A percentile compares a stretch with the other conserved stretches of the same genome.
Evolutionary conservation across 2,113 vertebrate species (phyloP).

Genomic region (Carassius gibelio): DNA sequence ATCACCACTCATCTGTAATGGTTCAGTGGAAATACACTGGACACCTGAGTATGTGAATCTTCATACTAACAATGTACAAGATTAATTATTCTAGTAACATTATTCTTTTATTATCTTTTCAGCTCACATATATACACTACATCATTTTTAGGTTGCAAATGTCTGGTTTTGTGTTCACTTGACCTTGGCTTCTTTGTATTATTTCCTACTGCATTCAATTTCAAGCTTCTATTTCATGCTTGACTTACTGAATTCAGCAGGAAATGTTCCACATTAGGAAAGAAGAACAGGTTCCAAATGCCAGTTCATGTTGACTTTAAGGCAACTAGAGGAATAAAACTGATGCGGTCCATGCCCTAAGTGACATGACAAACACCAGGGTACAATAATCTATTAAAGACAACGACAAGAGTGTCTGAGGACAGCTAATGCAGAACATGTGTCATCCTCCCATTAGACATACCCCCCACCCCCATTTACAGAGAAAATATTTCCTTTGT

Average conservation of each 20-base stretch:
- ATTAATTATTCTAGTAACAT: background rate
- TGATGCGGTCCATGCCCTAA: background rate
- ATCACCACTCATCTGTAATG: slow-evolving; percentile 26
- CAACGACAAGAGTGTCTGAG: slow-evolving; percentile 2
- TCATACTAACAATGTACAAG: background rate
- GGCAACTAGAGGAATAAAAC: background rate
- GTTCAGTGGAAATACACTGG: slow-evolving; percentile 14
- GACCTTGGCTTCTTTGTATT: background rate
- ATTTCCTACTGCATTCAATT: background rate
- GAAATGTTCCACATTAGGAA: background rate
- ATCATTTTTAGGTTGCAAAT: background rate
- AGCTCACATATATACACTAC: background rate
- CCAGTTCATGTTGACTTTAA: background rate
- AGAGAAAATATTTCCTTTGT: slow-evolving; percentile 54
- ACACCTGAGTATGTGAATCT: background rate
- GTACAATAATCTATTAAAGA: background rate
- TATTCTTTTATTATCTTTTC: background rate
- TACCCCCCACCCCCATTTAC: slow-evolving; percentile 52
- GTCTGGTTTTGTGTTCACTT: background rate
- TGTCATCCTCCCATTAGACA: slow-evolving; percentile 57
- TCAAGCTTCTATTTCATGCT: background rate
- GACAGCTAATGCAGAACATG: slow-evolving; percentile 21
- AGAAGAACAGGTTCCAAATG: background rate
- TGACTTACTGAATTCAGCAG: background rate
- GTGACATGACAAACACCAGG: background rate